phyloP scores from a whole-genome alignment of 2,888 invertebrate genomes.

The Tetragonisca angustula region DNA sequence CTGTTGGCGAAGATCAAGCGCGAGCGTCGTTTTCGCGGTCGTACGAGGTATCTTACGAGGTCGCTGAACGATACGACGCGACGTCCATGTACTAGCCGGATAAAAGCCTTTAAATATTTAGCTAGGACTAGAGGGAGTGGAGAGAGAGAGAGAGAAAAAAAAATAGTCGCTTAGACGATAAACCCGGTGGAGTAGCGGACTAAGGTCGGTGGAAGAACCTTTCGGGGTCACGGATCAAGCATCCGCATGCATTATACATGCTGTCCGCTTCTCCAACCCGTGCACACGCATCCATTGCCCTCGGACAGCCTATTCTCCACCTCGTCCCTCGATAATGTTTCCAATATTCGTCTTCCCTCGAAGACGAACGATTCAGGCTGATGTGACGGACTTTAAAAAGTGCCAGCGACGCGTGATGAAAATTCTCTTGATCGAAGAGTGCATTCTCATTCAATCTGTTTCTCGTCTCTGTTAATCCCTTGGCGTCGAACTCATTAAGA shows the following conservation, averaged over 20 bases:
- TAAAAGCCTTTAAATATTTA: slow-evolving; percentile 76
- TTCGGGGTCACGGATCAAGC: slow-evolving; percentile 72
- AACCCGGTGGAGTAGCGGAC: slow-evolving; percentile 35
- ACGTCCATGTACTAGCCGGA: slow-evolving; percentile 22
- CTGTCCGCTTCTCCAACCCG: slow-evolving; percentile 18
- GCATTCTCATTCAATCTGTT: neutral
- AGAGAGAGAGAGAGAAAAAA: slow-evolving; percentile 35
- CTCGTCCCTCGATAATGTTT: slow-evolving; percentile 47
- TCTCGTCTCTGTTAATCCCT: too few species aligned
- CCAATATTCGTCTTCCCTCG: slow-evolving; percentile 42
- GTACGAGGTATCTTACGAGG: slow-evolving; percentile 26
- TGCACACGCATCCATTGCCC: slow-evolving; percentile 52
- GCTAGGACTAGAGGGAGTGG: slow-evolving; percentile 17
- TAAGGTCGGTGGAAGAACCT: slow-evolving; percentile 50
- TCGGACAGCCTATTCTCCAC: slow-evolving; percentile 58
- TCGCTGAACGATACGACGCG: slow-evolving; percentile 24
- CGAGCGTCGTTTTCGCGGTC: neutral
- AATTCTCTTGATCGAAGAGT: neutral
- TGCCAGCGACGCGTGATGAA: neutral
- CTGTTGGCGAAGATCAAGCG: neutral
- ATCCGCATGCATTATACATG: slow-evolving; percentile 75
- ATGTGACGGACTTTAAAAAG: slow-evolving; percentile 28
- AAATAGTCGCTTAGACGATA: slow-evolving; percentile 52
- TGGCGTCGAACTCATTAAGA: too few species aligned
- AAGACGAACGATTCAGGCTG: neutral